These are phyloP conservation scores for Phainopepla nitens DNA, from an alignment of 2,113 vertebrate genomes.

Conservation along the genomic window DNA sequence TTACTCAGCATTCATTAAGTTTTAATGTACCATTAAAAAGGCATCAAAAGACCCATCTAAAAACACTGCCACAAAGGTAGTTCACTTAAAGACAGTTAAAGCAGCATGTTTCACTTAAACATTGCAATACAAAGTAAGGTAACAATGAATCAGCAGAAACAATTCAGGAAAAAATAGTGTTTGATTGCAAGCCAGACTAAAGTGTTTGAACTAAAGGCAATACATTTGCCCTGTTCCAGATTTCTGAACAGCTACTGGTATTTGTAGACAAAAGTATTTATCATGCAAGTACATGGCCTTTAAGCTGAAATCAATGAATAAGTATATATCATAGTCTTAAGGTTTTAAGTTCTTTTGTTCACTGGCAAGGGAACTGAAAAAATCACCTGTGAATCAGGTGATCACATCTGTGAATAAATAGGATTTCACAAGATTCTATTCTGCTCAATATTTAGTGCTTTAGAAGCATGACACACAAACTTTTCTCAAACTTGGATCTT, in stretches of 20 bases:
- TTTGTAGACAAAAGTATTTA: background rate
- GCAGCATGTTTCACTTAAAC: background rate
- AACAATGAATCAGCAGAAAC: constrained; percentile 38
- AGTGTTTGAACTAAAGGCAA: background rate
- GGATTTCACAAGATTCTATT: background rate
- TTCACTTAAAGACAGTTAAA: constrained; percentile 17
- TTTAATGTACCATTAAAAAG: constrained; percentile 58
- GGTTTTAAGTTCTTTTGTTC: background rate
- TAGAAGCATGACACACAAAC: background rate
- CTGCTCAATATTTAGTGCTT: background rate
- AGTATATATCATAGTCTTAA: background rate
- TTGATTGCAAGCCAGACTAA: background rate
- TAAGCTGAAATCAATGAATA: background rate
- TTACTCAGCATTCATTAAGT: constrained; percentile 58
- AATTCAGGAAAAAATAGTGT: background rate
- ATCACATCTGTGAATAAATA: background rate
- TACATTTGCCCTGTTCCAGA: background rate
- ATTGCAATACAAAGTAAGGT: background rate
- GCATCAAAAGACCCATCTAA: constrained; percentile 39
- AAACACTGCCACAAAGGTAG: constrained; percentile 5
- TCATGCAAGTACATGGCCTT: background rate
- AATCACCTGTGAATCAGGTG: background rate
- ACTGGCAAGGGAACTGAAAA: background rate
- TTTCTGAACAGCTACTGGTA: background rate
- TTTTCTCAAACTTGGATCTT: background rate